These are phyloP conservation scores for Allobates femoralis DNA, from an alignment of 2,797 vertebrate species.

Conservation along the genomic window DNA sequence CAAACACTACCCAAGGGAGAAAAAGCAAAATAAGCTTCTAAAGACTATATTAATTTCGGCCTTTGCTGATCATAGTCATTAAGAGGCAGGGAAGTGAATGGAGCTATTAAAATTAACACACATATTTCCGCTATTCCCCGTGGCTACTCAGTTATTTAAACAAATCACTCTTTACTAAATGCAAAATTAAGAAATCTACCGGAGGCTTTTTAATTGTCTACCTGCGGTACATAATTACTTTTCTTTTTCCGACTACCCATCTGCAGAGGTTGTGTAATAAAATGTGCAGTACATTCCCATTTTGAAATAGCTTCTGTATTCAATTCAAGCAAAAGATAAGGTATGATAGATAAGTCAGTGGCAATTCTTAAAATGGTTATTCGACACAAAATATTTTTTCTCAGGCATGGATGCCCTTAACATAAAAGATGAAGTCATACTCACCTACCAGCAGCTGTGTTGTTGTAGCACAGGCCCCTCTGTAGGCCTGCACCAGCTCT, in stretches of 20 bases:
- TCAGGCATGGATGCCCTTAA: too few species aligned
- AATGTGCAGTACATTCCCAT: not conserved
- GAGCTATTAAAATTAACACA: constrained; percentile 51
- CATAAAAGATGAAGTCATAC: too few species aligned
- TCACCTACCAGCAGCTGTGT: too few species aligned
- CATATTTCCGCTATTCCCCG: constrained; percentile 52
- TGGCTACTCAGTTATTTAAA: constrained; percentile 57
- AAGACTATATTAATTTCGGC: constrained; percentile 35
- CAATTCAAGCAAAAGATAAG: too few species aligned
- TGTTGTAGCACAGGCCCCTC: too few species aligned
- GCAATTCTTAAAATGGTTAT: too few species aligned
- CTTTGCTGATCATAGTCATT: constrained; percentile 46
- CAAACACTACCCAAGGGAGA: not conserved
- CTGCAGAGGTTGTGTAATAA: not conserved
- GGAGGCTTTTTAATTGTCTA: constrained; percentile 47
- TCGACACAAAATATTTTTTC: too few species aligned
- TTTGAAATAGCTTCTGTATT: not conserved
- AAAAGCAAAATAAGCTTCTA: not conserved
- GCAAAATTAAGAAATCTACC: constrained; percentile 22
- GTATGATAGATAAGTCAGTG: too few species aligned
- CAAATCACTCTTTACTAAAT: constrained; percentile 57
- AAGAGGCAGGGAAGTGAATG: constrained; percentile 21
- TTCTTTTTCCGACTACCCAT: constrained; percentile 32
- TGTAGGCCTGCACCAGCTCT: too few species aligned
- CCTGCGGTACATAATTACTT: constrained; percentile 52